Base-by-base conservation (phyloP, 2,888 invertebrate species). In the Esperia sulphurella region DNA sequence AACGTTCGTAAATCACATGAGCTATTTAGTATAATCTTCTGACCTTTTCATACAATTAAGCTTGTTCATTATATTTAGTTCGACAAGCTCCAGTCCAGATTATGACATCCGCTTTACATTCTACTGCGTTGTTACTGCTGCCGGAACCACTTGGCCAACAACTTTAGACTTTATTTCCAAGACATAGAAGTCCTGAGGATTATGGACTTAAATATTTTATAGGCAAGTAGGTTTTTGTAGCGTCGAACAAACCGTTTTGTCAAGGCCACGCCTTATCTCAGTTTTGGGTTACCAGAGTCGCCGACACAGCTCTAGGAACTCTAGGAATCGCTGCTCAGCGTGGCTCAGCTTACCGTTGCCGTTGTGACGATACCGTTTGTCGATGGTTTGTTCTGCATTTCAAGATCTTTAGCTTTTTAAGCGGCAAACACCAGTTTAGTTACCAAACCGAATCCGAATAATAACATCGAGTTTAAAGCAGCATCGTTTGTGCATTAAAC, bases 241-340 rank as follows among this genome's bases (percentile, higher is more conserved):
- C 21, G 45, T 49, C 45, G 44, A 29, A 46, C 50, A 49, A 62
- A 57, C 58, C 57, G 61, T 61, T 71, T 68, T 63, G 71, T 75
- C 83, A 82, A 80, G 83, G 80, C 65, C 69, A 69, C 56, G 55
- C 51, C 68, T 80, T 83, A 83, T 83, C 80, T 74, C 54, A 64
- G 79, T 75, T 63, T 84, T 68, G 55, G 70, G 79, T 86, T 84
- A 77, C 83, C 67, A 82, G 71, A 82, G 74, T 63, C 66, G 74
- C 79, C 79, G 83, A 71, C 74, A 68, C 68, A 70, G 68, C 67
- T 59, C 63, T 61, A 60, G 68, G 68, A 68, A 66, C 66, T 57
- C 61, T 57, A 59, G 52, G 58, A 66, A 57, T 52, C 61, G 61
- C 58, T 48, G 54, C 57, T 49, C 56, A 62, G 61, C 62, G 58